Percentiles rank a stretch among this genome's conserved stretches.
phyloP scores from a whole-genome alignment of 2,797 vertebrate genomes.

The Sternarchorhynchus goeldii region DNA sequence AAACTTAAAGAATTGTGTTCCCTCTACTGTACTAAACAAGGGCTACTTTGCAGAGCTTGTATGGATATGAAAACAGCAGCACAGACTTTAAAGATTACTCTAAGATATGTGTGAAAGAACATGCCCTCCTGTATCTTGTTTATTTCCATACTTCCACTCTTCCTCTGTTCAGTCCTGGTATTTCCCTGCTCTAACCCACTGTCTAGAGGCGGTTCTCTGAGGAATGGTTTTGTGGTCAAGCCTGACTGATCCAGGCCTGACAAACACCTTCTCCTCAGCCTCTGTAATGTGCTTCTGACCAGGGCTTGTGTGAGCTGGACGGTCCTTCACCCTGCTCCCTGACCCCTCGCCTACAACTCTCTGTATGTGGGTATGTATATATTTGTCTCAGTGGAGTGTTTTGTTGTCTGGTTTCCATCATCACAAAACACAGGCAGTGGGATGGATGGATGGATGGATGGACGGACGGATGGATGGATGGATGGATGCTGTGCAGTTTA shows the following conservation, averaged over 20 bases:
- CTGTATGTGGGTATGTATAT: background rate
- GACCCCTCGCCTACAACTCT: conserved; percentile 18
- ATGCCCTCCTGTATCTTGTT: background rate
- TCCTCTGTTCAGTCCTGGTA: background rate
- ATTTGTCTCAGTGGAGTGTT: background rate
- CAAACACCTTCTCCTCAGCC: conserved; percentile 34
- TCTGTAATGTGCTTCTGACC: conserved; percentile 16
- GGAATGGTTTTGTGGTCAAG: conserved; percentile 2
- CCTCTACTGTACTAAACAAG: background rate
- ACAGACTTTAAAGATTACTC: background rate
- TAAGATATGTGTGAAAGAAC: background rate
- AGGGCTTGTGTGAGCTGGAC: background rate
- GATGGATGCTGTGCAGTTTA: background rate
- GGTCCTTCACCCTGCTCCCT: background rate
- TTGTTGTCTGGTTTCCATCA: no score
- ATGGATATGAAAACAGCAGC: background rate
- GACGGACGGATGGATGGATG: background rate
- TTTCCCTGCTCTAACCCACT: conserved; percentile 26
- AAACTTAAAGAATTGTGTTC: conserved; percentile 16
- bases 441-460: background rate
- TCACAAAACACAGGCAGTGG: no score
- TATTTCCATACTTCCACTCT: background rate
- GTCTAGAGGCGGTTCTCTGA: conserved; percentile 2
- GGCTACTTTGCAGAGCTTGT: background rate
- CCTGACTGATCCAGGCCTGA: background rate